These are phyloP conservation scores for Dendrolimus punctatus DNA, from an alignment of 1,140 invertebrate genomes.

Conservation along the genomic window DNA sequence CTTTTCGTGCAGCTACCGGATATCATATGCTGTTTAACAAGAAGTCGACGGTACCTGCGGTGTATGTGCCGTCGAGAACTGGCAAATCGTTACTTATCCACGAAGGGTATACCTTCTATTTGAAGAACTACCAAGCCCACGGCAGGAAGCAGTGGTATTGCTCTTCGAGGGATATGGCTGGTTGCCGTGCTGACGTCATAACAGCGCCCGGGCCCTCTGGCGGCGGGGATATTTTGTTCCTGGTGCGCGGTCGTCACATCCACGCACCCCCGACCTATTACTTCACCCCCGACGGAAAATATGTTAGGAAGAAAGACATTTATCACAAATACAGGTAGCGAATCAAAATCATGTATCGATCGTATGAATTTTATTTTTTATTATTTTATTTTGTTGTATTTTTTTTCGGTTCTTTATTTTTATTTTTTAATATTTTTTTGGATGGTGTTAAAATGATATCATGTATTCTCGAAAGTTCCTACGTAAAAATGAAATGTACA, in stretches of 20 bases:
- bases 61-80: constrained; percentile 66
- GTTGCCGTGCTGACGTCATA: constrained; percentile 62
- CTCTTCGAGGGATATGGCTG: constrained; percentile 59
- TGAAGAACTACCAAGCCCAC: constrained; percentile 63
- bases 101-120: constrained; percentile 61
- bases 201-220: constrained; percentile 45
- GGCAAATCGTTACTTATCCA: constrained; percentile 60
- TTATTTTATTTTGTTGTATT: constrained; percentile 11
- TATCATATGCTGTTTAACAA: too few relatives aligned
- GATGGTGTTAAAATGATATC: not conserved
- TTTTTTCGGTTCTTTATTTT: constrained; percentile 5
- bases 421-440: constrained; percentile 1
- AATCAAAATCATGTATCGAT: constrained; percentile 5
- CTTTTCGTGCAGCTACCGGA: constrained; percentile 36
- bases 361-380: constrained; percentile 11
- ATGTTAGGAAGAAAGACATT: constrained; percentile 58
- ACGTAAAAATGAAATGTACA: not conserved
- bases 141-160: constrained; percentile 67
- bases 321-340: constrained; percentile 59
- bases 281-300: constrained; percentile 61
- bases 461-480: constrained; percentile 6
- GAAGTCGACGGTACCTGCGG: constrained; percentile 25
- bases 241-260: constrained; percentile 56
- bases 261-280: constrained; percentile 59
- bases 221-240: constrained; percentile 47